These are phyloP conservation scores for Drosophila pseudoananassae DNA, from an alignment of 1,140 invertebrate genomes.

Conservation along the genomic window DNA sequence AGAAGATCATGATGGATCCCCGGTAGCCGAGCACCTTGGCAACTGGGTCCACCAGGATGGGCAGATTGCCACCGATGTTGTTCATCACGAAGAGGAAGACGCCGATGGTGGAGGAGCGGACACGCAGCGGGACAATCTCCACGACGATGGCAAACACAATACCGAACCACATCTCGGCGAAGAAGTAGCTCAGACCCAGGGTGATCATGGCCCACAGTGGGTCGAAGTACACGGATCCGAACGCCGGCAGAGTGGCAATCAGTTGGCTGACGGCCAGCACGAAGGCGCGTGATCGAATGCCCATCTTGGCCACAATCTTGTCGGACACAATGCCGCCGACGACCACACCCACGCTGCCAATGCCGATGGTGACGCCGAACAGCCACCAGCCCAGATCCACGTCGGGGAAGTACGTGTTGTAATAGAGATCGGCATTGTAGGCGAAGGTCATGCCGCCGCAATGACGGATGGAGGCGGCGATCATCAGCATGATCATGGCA, in stretches of 20 bases:
- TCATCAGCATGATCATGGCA: constrained; percentile 91
- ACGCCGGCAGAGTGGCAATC: constrained; percentile 94
- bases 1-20: constrained; percentile 93
- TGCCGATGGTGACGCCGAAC: constrained; percentile 93
- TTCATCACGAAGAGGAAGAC: constrained; percentile 96
- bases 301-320: constrained; percentile 94
- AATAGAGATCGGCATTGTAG: constrained; percentile 95
- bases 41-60: constrained; percentile 93
- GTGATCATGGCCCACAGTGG: constrained; percentile 94
- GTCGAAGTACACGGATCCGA: constrained; percentile 93
- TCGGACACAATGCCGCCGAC: constrained; percentile 95
- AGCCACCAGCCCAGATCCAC: constrained; percentile 94
- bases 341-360: constrained; percentile 94
- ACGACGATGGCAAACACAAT: constrained; percentile 95
- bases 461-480: constrained; percentile 95
- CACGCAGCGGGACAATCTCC: constrained; percentile 92
- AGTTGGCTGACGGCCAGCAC: constrained; percentile 93
- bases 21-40: constrained; percentile 92
- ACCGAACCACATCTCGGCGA: constrained; percentile 97
- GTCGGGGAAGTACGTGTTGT: constrained; percentile 93
- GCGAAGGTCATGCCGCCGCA: constrained; percentile 95
- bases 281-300: constrained; percentile 92
- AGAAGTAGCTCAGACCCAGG: constrained; percentile 93
- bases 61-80: constrained; percentile 95
- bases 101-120: constrained; percentile 93